Base-by-base conservation (phyloP, 2,888 invertebrate species). In the Caenorhabditis macrosperma region DNA sequence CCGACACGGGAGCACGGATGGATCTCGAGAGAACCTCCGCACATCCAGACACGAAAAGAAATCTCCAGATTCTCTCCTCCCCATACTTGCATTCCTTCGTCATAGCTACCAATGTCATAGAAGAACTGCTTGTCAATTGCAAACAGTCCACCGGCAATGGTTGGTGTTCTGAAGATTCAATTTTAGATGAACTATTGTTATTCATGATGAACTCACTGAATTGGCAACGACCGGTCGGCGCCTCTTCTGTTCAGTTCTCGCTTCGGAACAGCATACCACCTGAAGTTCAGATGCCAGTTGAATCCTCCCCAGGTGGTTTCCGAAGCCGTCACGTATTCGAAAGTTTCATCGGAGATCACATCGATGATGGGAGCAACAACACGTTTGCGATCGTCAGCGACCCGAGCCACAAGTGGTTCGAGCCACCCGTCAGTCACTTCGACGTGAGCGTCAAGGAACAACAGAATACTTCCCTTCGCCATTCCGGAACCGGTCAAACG, bases 281-380 rank as follows among this genome's bases (percentile, higher is more conserved):
- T 94, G 92, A 99, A 99, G 92, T 98, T 98, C 66, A 99, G 93
- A 92, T 97, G 97, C 98, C 98, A 98, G 92, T 98, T 99, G 92
- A 99, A 99, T 26, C 98, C 98, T 82, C 98, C 98, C 97, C 98
- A 99, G 0, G 98, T 99, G 94, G 97, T 96, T 91, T 99, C 98
- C 1, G 97, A 97, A 0, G 98, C 98, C 61, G 97, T 95, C 82
- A 98, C 96, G 92, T 99, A 99, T 92, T 98, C 97, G 92, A 99
- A 99, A 4, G 96, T 96, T 89, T 98, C 97, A 91, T 99, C 98
- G 55, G 96, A 84, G 20, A 84, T 85, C 9, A 85, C 85, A 50
- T 87, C 81, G 54, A 86, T 83, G 24, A 86, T 85, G 15, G 85
- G 85, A n/a, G 86, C 86, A 22, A 86, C 86, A 10, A 85, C 85